A percentile compares a stretch with the other conserved stretches of the same genome.
phyloP scores from a whole-genome alignment of 2,113 vertebrate species.

The Gracilinanus agilis region DNA sequence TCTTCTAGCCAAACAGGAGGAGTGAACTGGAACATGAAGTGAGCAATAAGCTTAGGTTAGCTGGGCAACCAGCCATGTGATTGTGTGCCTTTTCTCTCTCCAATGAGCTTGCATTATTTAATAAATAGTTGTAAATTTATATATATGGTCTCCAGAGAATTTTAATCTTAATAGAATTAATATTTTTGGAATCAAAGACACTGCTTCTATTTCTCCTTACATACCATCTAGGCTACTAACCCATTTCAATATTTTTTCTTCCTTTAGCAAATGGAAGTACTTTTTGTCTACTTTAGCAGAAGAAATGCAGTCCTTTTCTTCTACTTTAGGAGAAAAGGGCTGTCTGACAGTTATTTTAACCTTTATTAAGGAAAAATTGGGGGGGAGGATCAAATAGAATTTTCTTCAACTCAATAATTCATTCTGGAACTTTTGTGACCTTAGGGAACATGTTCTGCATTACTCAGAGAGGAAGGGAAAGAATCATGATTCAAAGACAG shows the following conservation, averaged over 20 bases:
- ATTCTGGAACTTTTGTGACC: not conserved
- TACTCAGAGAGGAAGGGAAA: not conserved
- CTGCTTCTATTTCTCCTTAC: not conserved
- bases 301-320: not conserved
- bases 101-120: too few relatives aligned
- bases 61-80: too few relatives aligned
- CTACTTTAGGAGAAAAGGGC: not conserved
- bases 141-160: too few relatives aligned
- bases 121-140: too few relatives aligned
- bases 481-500: not conserved
- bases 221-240: not conserved
- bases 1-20: too few relatives aligned
- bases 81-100: too few relatives aligned
- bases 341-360: not conserved
- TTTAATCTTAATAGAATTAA: not conserved
- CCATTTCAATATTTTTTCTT: not conserved
- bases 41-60: too few relatives aligned
- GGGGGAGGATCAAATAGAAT: not conserved
- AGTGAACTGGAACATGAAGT: too few relatives aligned
- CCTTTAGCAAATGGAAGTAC: not conserved
- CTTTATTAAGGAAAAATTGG: not conserved
- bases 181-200: not conserved
- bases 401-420: not conserved
- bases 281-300: not conserved
- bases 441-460: not conserved